phyloP scores from a whole-genome alignment of 2,888 invertebrate genomes.

The Trissonchulus latispiculum region DNA sequence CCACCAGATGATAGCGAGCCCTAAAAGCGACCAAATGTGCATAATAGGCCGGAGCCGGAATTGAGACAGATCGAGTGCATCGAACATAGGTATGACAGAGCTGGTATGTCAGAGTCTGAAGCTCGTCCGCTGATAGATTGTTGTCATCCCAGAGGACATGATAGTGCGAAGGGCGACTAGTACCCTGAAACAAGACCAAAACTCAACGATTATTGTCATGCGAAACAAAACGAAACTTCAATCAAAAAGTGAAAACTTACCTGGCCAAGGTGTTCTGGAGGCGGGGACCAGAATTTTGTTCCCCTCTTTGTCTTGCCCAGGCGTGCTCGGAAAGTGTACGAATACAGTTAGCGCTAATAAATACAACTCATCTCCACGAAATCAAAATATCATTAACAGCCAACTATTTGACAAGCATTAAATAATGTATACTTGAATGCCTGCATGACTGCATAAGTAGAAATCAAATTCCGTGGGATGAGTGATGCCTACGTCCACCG shows the following conservation, averaged over 20 bases:
- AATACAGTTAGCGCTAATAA: too few species aligned
- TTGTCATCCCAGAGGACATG: constrained; percentile 99
- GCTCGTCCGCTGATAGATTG: constrained; percentile 93
- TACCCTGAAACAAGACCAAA: constrained; percentile 63
- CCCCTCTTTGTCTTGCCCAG: too few species aligned
- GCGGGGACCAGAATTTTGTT: too few species aligned
- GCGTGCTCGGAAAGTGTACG: too few species aligned
- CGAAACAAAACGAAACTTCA: neutral
- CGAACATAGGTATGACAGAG: constrained; percentile 99
- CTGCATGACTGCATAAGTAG: constrained; percentile 71
- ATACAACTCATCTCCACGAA: too few species aligned
- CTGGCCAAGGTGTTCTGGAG: too few species aligned
- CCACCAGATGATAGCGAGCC: constrained; percentile 60
- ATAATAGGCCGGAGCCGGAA: constrained; percentile 97
- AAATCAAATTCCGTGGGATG: constrained; percentile 99
- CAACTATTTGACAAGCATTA: too few species aligned
- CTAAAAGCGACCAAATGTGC: constrained; percentile 98
- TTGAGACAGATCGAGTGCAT: constrained; percentile 96
- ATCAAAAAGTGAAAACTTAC: too few species aligned
- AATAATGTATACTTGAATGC: constrained; percentile 51
- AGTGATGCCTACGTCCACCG: constrained; percentile 98
- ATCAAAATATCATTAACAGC: too few species aligned
- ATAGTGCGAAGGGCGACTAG: constrained; percentile 96
- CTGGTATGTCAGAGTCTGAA: constrained; percentile 98
- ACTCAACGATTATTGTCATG: too few species aligned